phyloP scores from a whole-genome alignment of 2,888 invertebrate genomes.

The Lypha dubia region DNA sequence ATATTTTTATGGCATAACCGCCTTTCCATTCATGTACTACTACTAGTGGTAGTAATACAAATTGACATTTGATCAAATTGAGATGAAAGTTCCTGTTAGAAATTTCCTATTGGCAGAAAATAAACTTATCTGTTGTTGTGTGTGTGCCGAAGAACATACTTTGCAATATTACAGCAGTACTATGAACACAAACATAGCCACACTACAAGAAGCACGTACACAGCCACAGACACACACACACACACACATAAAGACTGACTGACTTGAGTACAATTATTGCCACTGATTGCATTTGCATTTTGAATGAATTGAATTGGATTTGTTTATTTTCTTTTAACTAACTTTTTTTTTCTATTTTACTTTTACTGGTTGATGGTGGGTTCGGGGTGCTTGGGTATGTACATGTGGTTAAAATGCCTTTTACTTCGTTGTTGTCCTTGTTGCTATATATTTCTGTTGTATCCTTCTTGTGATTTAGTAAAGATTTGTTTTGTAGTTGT shows the following conservation, averaged over 20 bases:
- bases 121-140: slow-evolving; percentile 3
- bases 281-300: slow-evolving; percentile 74
- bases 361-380: slow-evolving; percentile 33
- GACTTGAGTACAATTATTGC: slow-evolving; percentile 69
- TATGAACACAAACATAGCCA: slow-evolving; percentile 5
- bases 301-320: slow-evolving; percentile 72
- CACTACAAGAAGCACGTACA: slow-evolving; percentile 1
- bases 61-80: slow-evolving; percentile 40
- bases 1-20: background rate
- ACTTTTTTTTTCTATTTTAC: background rate
- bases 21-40: background rate
- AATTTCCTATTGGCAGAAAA: slow-evolving; percentile 47
- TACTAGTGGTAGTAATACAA: background rate
- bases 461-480: slow-evolving; percentile 51
- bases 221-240: background rate
- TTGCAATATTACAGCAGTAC: slow-evolving; percentile 31
- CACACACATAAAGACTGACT: slow-evolving; percentile 6
- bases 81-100: slow-evolving; percentile 11
- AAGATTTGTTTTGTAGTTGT: slow-evolving; percentile 57
- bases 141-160: too few relatives aligned
- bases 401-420: slow-evolving; percentile 37
- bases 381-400: slow-evolving; percentile 32
- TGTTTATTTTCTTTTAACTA: slow-evolving; percentile 54
- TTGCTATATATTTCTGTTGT: slow-evolving; percentile 35
- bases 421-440: slow-evolving; percentile 1